phyloP scores from a whole-genome alignment of 2,113 vertebrate species.

The Phoxinus phoxinus region DNA sequence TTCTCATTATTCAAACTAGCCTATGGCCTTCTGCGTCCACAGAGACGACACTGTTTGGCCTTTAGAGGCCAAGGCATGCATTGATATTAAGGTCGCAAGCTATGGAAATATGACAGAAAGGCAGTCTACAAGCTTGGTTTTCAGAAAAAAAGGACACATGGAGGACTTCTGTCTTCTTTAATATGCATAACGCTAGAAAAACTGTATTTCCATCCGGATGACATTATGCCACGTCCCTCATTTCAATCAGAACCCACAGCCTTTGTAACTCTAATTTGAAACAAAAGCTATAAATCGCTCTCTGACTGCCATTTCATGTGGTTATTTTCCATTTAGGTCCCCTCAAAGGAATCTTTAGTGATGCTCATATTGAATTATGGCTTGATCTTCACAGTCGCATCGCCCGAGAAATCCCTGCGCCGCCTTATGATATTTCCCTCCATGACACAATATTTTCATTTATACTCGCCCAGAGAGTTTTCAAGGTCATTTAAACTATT shows the following conservation, averaged over 20 bases:
- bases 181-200: slow-evolving; percentile 1
- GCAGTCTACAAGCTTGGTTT: neutral
- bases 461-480: slow-evolving; percentile 15
- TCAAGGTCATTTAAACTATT: slow-evolving; percentile 45
- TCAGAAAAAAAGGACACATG: slow-evolving; percentile 17
- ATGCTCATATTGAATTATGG: slow-evolving; percentile 31
- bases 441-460: slow-evolving; percentile 24
- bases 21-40: slow-evolving; percentile 2
- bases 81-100: neutral
- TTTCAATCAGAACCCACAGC: neutral
- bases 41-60: slow-evolving; percentile 10
- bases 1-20: slow-evolving; percentile 18
- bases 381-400: slow-evolving; percentile 18
- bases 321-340: slow-evolving; percentile 27
- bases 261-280: slow-evolving; percentile 18
- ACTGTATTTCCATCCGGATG: neutral
- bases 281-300: slow-evolving; percentile 31
- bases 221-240: neutral
- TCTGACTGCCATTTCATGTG: slow-evolving; percentile 31
- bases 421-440: slow-evolving; percentile 23
- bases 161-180: slow-evolving; percentile 11
- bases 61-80: neutral
- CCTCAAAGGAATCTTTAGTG: slow-evolving; percentile 31
- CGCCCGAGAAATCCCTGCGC: neutral
- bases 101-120: slow-evolving; percentile 11